Base-by-base conservation (phyloP, 2,888 invertebrate genomes). In the Dioctria rufipes region DNA sequence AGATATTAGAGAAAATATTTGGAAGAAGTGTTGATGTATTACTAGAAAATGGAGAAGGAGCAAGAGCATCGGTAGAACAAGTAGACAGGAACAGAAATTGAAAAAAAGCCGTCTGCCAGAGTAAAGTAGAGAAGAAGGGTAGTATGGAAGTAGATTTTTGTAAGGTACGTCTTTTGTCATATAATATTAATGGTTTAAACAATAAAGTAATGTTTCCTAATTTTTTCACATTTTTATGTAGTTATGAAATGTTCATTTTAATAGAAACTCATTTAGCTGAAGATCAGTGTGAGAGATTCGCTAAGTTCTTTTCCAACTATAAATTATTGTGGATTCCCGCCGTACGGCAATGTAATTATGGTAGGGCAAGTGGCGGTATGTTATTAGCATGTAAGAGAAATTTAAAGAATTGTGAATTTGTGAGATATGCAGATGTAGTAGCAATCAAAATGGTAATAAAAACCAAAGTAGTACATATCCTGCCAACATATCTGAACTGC, bases 101-200 rank as follows among this genome's bases (percentile, higher is more conserved):
- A 46, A 46, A 8, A n/a, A 11, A 11, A 54, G 54, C 54, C 54
- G 54, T 54, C 54, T 54, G 54, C 3, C 54, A 54, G 54, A 54
- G 11, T 11, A 6, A 54, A 54, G 11, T 11, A 54, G n/a, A 54
- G 11, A 54, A 4, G n/a, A 54, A 54, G 54, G 4, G 11, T 11
- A 25, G 25, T 25, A 25, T 0, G 25, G 54, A 11, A 54, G 11
- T n/a, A 3, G 11, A 46, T 5, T 8, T 4, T 11, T 11, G n/a
- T 54, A 3, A 54, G 11, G 6, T 54, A 54, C 6, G 11, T 11
- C 4, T 54, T 54, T 54, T 54, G 11, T 54, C 54, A 11, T 54
- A 54, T 54, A 54, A 54, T 54, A 54, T 54, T 11, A 54, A n/a
- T 54, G 54, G 54, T 11, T 11, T 54, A 54, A 54, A n/a, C 54